phyloP scores from a whole-genome alignment of 1,140 invertebrate genomes.

The Drosophila kikkawai region DNA sequence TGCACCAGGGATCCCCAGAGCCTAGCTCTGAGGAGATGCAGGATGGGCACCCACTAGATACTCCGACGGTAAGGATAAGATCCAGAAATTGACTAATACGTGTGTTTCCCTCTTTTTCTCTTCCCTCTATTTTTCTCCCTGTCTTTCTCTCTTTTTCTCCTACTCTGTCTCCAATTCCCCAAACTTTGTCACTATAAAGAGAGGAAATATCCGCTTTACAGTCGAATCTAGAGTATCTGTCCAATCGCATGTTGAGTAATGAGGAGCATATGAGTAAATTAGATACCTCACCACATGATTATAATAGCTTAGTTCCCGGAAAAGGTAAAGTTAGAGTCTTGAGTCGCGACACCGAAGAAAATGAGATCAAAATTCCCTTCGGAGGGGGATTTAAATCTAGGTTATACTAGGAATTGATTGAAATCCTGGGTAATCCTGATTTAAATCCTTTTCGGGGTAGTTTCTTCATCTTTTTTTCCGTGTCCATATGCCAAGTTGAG shows the following conservation, averaged over 20 bases:
- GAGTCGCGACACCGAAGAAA: neutral
- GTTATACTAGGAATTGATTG: neutral
- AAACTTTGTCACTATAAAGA: constrained; percentile 64
- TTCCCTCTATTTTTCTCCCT: constrained; percentile 47
- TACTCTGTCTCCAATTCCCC: neutral
- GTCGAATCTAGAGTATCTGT: constrained; percentile 86
- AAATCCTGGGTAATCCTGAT: no score
- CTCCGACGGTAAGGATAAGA: constrained; percentile 52
- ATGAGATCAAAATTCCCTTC: neutral
- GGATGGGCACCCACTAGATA: constrained; percentile 44
- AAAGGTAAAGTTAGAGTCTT: constrained; percentile 71
- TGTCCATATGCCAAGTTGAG: neutral
- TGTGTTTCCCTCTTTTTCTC: constrained; percentile 27
- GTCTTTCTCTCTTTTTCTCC: constrained; percentile 44
- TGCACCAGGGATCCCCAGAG: constrained; percentile 49
- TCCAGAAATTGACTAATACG: constrained; percentile 51
- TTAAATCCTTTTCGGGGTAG: neutral
- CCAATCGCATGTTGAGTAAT: constrained; percentile 85
- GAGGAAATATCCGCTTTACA: constrained; percentile 87
- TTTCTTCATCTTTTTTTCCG: neutral
- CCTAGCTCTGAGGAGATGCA: constrained; percentile 38
- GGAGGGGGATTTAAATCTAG: neutral
- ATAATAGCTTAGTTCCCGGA: constrained; percentile 75
- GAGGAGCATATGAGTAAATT: constrained; percentile 81
- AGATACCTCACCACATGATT: constrained; percentile 74